Base-by-base conservation (phyloP, 2,888 invertebrate genomes). In the Drosophila mimetica region DNA sequence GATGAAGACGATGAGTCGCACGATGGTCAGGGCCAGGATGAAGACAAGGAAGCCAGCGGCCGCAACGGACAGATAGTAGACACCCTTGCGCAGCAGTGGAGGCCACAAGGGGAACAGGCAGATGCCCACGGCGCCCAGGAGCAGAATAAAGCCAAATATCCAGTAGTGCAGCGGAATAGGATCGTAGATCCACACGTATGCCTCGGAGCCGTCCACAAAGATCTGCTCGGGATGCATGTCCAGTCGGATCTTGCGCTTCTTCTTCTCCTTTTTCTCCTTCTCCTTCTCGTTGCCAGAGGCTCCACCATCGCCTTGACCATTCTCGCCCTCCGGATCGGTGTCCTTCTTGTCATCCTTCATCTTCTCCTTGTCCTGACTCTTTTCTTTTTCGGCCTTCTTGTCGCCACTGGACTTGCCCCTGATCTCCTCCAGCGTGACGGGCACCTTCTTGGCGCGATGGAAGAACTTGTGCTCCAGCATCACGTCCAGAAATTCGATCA, bases 31-130 rank as follows among this genome's bases (percentile, higher is more conserved):
- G 13, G 95, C 96, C 81, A 99, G 94, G 79, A 99, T 97, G 87
- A 98, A 95, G 48, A 98, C 97, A 59, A 99, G 94, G 93, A 99
- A 98, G 7, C 96, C 97, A 30, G 98, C 98, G 0, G 97, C 99
- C 0, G 96, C 97, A 77, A 99, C 94, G 90, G 98, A 98, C 75
- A 99, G 92, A 92, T 99, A 99, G 93, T 99, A 99, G 13, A 99
- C 99, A 71, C 98, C 98, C 91, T 96, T 95, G 81, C 97, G 94
- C 83, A 99, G 96, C 80, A 96, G 95, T 57, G 97, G 96, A 0
- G 99, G 99, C 99, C 99, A 99, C 58, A 99, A 93, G n/a, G 99
- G 99, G 93, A 99, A 99, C 90, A 99, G 94, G 92, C 99, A 99
- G 37, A 99, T 95, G 13, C 96, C 96, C 84, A 99, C 97, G 30